These are phyloP conservation scores for Notarius lentiginosus DNA, from an alignment of 2,113 vertebrate species.

Conservation along the genomic window DNA sequence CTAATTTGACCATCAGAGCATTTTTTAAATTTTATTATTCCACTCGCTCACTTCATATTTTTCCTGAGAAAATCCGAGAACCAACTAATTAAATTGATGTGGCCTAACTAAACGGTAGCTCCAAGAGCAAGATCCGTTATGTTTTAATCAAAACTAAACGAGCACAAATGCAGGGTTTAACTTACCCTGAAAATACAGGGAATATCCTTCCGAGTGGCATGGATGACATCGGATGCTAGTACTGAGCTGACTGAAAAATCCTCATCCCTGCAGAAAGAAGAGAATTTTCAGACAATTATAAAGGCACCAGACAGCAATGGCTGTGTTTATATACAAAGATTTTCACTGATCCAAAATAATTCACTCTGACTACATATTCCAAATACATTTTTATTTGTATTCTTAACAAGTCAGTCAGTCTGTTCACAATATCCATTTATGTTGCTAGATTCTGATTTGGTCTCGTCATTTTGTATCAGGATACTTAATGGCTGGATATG, in stretches of 20 bases:
- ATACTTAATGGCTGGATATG: not conserved
- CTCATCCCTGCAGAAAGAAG: conserved; percentile 82
- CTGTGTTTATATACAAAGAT: not conserved
- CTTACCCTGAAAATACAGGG: conserved; percentile 98
- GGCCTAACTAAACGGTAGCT: not conserved
- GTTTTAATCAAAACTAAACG: not conserved
- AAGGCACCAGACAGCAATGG: not conserved
- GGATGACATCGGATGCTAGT: conserved; percentile 96
- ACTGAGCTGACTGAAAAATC: conserved; percentile 98
- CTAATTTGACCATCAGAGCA: no score
- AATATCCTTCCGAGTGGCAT: conserved; percentile 94
- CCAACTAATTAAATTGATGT: no score
- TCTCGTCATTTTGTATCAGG: not conserved
- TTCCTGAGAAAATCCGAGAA: no score
- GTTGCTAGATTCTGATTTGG: not conserved
- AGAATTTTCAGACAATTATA: not conserved
- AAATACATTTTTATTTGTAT: not conserved
- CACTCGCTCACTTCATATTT: no score
- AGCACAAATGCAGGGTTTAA: conserved; percentile 29
- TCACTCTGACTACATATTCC: not conserved
- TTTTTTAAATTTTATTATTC: no score
- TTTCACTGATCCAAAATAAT: not conserved
- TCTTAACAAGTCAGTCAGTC: not conserved
- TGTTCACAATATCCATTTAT: not conserved
- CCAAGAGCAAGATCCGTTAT: not conserved